phyloP scores from a whole-genome alignment of 2,888 invertebrate species.

The Diarsia rubi region DNA sequence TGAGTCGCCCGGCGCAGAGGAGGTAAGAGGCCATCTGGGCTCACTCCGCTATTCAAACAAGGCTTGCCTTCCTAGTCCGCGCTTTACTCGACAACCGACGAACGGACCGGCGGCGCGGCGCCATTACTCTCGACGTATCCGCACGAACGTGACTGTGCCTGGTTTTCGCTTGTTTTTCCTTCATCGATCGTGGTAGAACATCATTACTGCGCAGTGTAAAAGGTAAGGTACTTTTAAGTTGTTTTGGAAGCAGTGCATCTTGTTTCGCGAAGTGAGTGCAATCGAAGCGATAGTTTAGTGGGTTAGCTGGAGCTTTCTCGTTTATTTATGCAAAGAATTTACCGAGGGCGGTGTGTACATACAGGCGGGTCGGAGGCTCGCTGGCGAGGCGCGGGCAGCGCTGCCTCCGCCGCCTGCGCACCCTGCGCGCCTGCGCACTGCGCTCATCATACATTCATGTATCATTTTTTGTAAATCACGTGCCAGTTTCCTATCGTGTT shows the following conservation, averaged over 20 bases:
- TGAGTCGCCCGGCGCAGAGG: slow-evolving; percentile 62
- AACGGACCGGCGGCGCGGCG: slow-evolving; percentile 82
- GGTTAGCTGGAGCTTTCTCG: slow-evolving; percentile 84
- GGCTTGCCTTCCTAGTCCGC: slow-evolving; percentile 88
- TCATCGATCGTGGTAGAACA: slow-evolving; percentile 88
- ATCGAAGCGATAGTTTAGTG: slow-evolving; percentile 73
- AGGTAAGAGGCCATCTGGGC: slow-evolving; percentile 75
- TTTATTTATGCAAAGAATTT: slow-evolving; percentile 90
- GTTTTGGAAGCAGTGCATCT: slow-evolving; percentile 84
- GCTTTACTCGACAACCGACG: slow-evolving; percentile 86
- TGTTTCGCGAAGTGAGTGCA: slow-evolving; percentile 82
- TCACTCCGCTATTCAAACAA: slow-evolving; percentile 88
- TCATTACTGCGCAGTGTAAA: slow-evolving; percentile 88
- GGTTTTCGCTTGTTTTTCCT: slow-evolving; percentile 85
- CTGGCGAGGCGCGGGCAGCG: slow-evolving; percentile 82
- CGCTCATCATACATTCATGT: slow-evolving; percentile 74
- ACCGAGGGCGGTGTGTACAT: slow-evolving; percentile 88
- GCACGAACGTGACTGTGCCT: slow-evolving; percentile 89
- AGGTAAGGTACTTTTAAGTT: slow-evolving; percentile 88
- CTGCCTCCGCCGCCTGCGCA: slow-evolving; percentile 88
- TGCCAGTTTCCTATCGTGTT: slow-evolving; percentile 72
- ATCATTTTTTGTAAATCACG: slow-evolving; percentile 83
- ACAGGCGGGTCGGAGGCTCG: slow-evolving; percentile 85
- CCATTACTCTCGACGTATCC: slow-evolving; percentile 89
- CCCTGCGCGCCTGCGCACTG: slow-evolving; percentile 84